Base-by-base conservation (phyloP, 2,113 vertebrate genomes). In the Natator depressus region DNA sequence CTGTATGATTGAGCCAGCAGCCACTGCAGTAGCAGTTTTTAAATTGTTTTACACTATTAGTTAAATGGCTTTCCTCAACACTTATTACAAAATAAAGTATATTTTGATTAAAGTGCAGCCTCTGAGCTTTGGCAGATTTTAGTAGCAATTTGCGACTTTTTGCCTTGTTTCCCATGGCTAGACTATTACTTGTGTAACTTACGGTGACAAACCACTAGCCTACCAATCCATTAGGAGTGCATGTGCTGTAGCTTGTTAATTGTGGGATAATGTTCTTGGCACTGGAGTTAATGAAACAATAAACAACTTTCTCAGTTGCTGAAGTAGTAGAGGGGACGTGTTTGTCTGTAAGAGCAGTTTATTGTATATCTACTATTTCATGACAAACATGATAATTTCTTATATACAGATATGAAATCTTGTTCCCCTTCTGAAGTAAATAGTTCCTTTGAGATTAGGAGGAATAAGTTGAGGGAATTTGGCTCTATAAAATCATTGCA, bases 181-280 rank as follows among this genome's bases (percentile, higher is more conserved):
- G 55, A 80, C 49, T 80, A 47, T 57, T 94, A 84, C 46, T 89
- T 89, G 22, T 93, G 83, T 93, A 95, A 96, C 95, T 97, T 94
- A 91, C 38, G 89, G 84, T 46, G 69, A 87, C 84, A 87, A 91
- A 96, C 91, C n/a, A 85, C 53, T 91, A 86, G 54, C 75, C 84
- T 87, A 87, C 46, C 13, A 87, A 10, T 29, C 84, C 57, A 89
- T 95, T 92, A 96, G 92, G 93, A 93, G 80, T 10, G 22, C 91
- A 84, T 92, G 96, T 95, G 87, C 55, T 95, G 79, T 76, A 90
- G 80, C 13, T 59, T 94, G 96, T 90, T 95, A 95, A 90, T 69
- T 82, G 42, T 20, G 89, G 54, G 80, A 89, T 93, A 94, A 95
- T 90, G n/a, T 87, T 80, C 20, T 84, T 3, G 1, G 91, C 83